phyloP scores from a whole-genome alignment of 64 coral and sea anemone species.

The Pachyseris speciosa region DNA sequence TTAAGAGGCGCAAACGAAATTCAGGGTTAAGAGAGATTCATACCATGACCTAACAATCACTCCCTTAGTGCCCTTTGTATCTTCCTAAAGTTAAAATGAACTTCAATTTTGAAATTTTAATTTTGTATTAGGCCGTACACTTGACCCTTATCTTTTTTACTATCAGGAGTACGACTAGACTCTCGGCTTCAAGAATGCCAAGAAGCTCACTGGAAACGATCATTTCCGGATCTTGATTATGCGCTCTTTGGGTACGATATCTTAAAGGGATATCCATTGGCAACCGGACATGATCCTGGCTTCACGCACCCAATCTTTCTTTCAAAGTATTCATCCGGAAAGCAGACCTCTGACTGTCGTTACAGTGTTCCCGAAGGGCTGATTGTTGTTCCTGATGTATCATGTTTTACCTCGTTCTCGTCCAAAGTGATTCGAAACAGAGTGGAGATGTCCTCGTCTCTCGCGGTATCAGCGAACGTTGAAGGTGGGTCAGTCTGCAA shows the following conservation, averaged over 20 bases:
- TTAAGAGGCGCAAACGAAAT: background rate
- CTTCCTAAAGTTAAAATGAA: background rate
- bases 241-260: conserved; percentile 30
- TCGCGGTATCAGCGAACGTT: conserved; percentile 29
- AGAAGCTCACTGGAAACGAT: conserved; percentile 27
- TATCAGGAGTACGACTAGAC: conserved; percentile 26
- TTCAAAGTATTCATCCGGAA: background rate
- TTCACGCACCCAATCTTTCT: conserved; percentile 38
- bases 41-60: no score
- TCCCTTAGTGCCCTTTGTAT: background rate
- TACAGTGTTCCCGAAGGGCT: conserved; percentile 48
- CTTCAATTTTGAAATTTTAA: background rate
- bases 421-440: conserved; percentile 45
- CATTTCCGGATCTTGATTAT: conserved; percentile 46
- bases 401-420: conserved; percentile 14
- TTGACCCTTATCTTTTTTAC: background rate
- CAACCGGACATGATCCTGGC: conserved; percentile 44
- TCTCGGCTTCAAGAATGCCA: conserved; percentile 37
- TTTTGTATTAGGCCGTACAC: background rate
- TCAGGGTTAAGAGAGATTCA: background rate
- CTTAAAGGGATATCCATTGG: conserved; percentile 34
- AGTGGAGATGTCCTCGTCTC: conserved; percentile 36
- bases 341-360: conserved; percentile 54
- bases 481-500: conserved; percentile 1
- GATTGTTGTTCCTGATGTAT: conserved; percentile 49